These are phyloP conservation scores for Parasteatoda tepidariorum DNA, from an alignment of 1,140 invertebrate genomes.

Conservation along the genomic window DNA sequence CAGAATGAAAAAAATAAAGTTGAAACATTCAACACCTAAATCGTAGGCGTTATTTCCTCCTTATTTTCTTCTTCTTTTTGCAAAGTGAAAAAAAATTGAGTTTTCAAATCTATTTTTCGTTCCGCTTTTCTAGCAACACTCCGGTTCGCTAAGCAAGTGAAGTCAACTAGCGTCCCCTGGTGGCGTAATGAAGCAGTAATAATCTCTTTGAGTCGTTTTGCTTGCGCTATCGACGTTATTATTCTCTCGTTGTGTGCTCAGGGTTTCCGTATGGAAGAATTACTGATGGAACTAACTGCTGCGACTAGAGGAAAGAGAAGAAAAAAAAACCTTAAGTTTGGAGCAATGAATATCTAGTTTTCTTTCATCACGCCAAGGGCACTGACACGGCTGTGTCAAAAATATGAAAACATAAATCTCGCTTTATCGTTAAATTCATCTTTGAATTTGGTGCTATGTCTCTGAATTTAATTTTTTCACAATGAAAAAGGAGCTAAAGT, in stretches of 20 bases:
- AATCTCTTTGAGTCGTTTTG: neutral
- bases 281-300: neutral
- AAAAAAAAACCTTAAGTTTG: neutral
- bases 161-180: neutral
- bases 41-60: neutral
- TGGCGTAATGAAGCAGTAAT: neutral
- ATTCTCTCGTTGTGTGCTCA: neutral
- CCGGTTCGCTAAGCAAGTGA: too few species aligned
- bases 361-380: neutral
- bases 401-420: neutral
- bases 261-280: neutral
- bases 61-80: too few species aligned
- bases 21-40: neutral
- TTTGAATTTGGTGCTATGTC: too few species aligned
- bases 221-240: neutral
- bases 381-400: neutral
- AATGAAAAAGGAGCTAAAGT: too few species aligned
- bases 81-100: neutral
- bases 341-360: neutral
- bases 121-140: neutral
- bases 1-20: neutral
- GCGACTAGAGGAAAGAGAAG: neutral
- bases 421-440: too few species aligned
- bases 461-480: too few species aligned
- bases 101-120: neutral